phyloP scores from a whole-genome alignment of 2,113 vertebrate species.

The Columba livia region DNA sequence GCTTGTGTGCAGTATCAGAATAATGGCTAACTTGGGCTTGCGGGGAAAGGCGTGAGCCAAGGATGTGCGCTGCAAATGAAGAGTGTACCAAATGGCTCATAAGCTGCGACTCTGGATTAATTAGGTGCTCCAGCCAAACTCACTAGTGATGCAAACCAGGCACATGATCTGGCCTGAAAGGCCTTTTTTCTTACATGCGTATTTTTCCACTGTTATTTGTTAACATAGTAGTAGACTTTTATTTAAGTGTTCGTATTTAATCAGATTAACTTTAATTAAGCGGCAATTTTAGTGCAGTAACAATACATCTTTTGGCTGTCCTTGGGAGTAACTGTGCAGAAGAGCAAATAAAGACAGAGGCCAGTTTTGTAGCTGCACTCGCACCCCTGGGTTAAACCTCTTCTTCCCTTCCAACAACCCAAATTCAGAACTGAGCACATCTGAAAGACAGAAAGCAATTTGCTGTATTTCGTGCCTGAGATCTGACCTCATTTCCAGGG shows the following conservation, averaged over 20 bases:
- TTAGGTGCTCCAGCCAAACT: not conserved
- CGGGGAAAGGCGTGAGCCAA: not conserved
- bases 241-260: not conserved
- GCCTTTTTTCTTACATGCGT: not conserved
- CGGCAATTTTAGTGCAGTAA: not conserved
- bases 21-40: not conserved
- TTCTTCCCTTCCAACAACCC: no score
- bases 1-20: not conserved
- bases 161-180: fast-evolving
- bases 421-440: fast-evolving
- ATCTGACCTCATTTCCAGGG: not conserved
- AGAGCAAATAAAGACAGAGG: not conserved
- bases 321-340: not conserved
- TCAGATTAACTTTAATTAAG: not conserved
- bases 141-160: not conserved
- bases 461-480: fast-evolving
- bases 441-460: not conserved
- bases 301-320: not conserved
- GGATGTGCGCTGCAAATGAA: not conserved
- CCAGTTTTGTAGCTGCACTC: not conserved
- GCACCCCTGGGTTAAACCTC: not conserved
- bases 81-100: not conserved
- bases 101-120: not conserved
- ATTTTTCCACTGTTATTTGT: not conserved
- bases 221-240: not conserved